Conservation (phyloP, 1,140 invertebrate species). For the Platyscapa corneri region DNA sequence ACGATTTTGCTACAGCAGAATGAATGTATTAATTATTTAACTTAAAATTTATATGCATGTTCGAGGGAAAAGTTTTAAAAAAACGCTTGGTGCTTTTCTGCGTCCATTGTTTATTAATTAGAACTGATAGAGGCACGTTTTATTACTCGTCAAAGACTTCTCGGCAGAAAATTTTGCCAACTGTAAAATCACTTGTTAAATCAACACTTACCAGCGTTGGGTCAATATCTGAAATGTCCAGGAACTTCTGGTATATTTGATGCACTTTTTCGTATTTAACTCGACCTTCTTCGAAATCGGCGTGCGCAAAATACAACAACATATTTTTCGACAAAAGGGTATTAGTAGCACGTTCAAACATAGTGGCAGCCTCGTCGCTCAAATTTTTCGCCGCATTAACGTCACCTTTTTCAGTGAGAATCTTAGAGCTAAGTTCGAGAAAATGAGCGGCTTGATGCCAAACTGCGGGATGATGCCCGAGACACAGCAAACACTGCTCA, state of each 20-base stretch:
- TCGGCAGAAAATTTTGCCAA: no score
- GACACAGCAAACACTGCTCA: slow-evolving; percentile 96
- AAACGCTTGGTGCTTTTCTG: no score
- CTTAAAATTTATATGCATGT: no score
- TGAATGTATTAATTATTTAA: no score
- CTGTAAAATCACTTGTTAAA: no score
- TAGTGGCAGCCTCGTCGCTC: slow-evolving; percentile 93
- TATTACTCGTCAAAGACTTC: no score
- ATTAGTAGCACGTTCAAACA: slow-evolving; percentile 94
- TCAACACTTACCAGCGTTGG: slow-evolving; percentile 88
- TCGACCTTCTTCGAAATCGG: slow-evolving; percentile 98
- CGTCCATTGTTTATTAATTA: no score
- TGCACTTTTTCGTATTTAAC: slow-evolving; percentile 98
- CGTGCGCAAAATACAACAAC: slow-evolving; percentile 97
- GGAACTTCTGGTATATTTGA: slow-evolving; percentile 94
- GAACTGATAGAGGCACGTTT: no score
- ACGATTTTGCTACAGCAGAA: no score
- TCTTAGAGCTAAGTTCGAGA: slow-evolving; percentile 93
- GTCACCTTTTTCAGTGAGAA: slow-evolving; percentile 96
- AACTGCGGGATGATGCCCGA: slow-evolving; percentile 98
- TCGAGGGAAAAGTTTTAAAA: no score
- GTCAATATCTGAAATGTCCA: slow-evolving; percentile 92
- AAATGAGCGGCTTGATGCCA: slow-evolving; percentile 99
- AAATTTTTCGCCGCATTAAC: slow-evolving; percentile 93
- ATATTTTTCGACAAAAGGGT: slow-evolving; percentile 93